A percentile compares a stretch with the other conserved stretches of the same genome.
phyloP scores from a whole-genome alignment of 2,888 invertebrate genomes.

The Slavum lentiscoides region DNA sequence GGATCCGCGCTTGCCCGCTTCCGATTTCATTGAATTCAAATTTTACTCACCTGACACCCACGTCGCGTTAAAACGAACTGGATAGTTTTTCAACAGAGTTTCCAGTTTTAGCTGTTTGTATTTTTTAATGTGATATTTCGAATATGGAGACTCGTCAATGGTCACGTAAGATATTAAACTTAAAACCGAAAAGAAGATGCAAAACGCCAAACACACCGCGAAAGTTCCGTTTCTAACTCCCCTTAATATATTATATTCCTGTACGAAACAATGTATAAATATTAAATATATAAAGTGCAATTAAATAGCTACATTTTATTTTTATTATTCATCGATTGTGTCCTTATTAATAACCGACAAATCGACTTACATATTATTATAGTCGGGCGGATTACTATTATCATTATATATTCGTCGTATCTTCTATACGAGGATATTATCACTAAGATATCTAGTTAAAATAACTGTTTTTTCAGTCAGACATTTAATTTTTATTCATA shows the following conservation, averaged over 20 bases:
- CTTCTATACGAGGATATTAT: too few species aligned
- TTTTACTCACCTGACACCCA: constrained; percentile 35
- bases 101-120: background rate
- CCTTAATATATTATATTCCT: background rate
- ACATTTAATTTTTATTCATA: too few species aligned
- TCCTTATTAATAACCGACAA: too few species aligned
- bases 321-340: background rate
- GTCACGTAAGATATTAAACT: constrained; percentile 9
- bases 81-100: background rate
- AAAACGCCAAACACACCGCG: background rate
- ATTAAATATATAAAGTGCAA: background rate
- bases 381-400: too few species aligned
- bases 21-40: too few species aligned
- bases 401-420: too few species aligned
- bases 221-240: constrained; percentile 3
- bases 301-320: too few species aligned
- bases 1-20: too few species aligned
- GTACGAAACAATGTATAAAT: background rate
- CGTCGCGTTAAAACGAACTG: background rate
- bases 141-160: background rate
- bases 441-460: too few species aligned
- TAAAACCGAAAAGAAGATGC: background rate
- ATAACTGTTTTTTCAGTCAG: too few species aligned
- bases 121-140: background rate
- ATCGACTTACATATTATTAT: too few species aligned